These are phyloP conservation scores for Tachypleus tridentatus DNA, from an alignment of 1,140 invertebrate species.

Conservation along the genomic window DNA sequence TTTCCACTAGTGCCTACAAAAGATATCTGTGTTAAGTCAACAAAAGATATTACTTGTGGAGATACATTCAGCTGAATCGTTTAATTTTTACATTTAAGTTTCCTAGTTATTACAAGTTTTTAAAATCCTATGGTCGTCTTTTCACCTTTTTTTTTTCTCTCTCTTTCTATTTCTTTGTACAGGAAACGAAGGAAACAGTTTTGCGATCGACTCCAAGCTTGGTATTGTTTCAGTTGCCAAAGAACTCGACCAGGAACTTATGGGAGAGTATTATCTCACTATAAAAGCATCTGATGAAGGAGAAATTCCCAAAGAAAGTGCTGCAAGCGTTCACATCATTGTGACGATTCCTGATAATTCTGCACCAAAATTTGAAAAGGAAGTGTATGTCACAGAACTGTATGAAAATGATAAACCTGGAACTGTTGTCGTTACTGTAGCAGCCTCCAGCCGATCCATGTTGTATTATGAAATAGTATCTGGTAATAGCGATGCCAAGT, in stretches of 20 bases:
- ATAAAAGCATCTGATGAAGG: constrained; percentile 72
- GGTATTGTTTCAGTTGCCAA: constrained; percentile 54
- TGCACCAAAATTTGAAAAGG: constrained; percentile 58
- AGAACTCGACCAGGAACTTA: constrained; percentile 52
- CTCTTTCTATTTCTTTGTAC: not conserved
- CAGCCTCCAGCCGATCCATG: constrained; percentile 62
- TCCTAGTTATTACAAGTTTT: too few species aligned
- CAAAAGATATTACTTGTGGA: too few species aligned
- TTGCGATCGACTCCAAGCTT: not conserved
- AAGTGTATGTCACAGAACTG: constrained; percentile 59
- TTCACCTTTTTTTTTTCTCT: too few species aligned
- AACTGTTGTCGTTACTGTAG: constrained; percentile 59
- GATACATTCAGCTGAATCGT: too few species aligned
- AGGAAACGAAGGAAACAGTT: not conserved
- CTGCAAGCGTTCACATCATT: constrained; percentile 69
- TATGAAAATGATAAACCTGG: constrained; percentile 69
- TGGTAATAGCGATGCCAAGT: constrained; percentile 59
- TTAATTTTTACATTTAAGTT: too few species aligned
- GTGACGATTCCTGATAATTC: constrained; percentile 80
- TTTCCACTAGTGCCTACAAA: too few species aligned
- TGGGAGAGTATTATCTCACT: constrained; percentile 62
- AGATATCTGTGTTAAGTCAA: too few species aligned
- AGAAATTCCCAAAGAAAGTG: constrained; percentile 53
- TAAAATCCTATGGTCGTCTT: too few species aligned
- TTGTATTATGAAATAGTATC: constrained; percentile 67